A percentile compares a stretch with the other conserved stretches of the same genome.
Conservation (phyloP, 2,113 vertebrate species). For the Paracanthobrama guichenoti region DNA sequence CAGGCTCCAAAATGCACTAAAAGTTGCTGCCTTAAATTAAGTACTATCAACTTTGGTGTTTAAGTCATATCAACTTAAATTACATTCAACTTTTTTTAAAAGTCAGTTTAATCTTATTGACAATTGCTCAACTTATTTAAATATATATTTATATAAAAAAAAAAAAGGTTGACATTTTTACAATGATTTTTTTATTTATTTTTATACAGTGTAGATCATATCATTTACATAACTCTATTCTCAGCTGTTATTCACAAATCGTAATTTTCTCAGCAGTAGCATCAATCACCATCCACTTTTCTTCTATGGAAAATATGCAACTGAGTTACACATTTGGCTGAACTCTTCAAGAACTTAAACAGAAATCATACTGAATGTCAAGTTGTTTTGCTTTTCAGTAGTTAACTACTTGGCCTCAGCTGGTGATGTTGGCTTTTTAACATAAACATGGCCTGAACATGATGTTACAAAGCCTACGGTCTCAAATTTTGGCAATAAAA, state of each 20-base stretch:
- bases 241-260: background rate
- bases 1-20: background rate
- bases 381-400: conserved; percentile 3
- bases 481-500: background rate
- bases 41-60: no score
- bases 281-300: background rate
- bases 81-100: no score
- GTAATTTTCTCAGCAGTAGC: background rate
- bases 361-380: background rate
- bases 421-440: background rate
- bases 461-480: background rate
- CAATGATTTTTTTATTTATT: no score
- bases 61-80: no score
- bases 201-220: background rate
- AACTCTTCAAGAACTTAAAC: conserved; percentile 11
- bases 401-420: background rate
- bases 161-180: no score
- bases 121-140: no score
- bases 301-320: background rate
- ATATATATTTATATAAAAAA: no score
- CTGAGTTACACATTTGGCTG: background rate
- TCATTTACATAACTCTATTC: background rate
- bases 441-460: conserved; percentile 3
- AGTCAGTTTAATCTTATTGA: no score
- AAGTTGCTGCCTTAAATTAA: no score